Evolutionary conservation across 2,797 vertebrate genomes (phyloP), one percentile per base, ranked within the genome.

Genomic region (Gambusia yucatana): DNA sequence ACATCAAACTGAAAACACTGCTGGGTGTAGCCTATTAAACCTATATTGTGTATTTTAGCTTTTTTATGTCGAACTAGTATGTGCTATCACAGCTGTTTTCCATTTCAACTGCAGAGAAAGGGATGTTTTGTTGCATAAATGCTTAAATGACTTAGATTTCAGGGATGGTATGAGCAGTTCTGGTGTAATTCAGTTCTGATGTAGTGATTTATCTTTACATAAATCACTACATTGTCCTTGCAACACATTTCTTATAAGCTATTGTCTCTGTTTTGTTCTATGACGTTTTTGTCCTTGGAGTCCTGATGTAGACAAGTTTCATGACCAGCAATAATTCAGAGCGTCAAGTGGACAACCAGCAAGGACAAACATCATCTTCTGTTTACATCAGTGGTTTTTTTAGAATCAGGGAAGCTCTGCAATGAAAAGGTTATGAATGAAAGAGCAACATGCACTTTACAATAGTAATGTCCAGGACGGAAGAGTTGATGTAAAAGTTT

Each of bases 1-100:
- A 89, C 81, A 88, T 88, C 87, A 90, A 84, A 87, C 85, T 72
- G 61, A 73, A 90, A 85, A 83, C 85, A 80, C 81, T 83, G 84
- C 82, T 82, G 89, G 84, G 79, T 86, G 48, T 61, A 80, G 85
- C 75, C 85, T 82, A 82, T 90, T 87, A 88, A 83, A 89, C 72
- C 72, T 80, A 76, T 61, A 83, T 72, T 83, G 83, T 87, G 77
- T 82, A 47, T 81, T 86, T 88, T 83, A 79, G 39, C 73, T 78
- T 36, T 78, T 75, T 83, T 57, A 44, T 81, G 73, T 78, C 44
- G 52, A 48, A 30, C 74, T 36, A 33, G 65, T 43, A 73, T 70
- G 71, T 85, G 82, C 78, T 59, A 10, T 80, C 57, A 17, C 78
- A 78, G 76, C 86, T 87, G 76, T 78, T 89, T 78, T 81, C 65